Base-by-base conservation (phyloP, 2,113 vertebrate genomes). In the Perca flavescens region DNA sequence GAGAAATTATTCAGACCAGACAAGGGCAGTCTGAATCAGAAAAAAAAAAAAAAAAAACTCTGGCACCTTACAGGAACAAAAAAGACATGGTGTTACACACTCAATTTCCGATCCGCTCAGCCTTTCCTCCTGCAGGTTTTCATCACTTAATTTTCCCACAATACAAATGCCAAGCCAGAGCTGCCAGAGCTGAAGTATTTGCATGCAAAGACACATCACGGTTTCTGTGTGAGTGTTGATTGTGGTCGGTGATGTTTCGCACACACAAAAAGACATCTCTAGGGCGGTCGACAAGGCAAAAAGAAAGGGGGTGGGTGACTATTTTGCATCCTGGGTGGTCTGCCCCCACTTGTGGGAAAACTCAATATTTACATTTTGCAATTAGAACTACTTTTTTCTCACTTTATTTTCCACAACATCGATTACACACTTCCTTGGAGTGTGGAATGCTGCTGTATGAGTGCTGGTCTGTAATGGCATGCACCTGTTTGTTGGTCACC, bases 311-410 rank as follows among this genome's bases (percentile, higher is more conserved):
- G 92, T 89, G 87, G 92, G 94, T 93, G 93, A 93, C 91, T 95
- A 83, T 95, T 95, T 95, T 95, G 94, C 95, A 96, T 95, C 94
- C 94, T 96, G 95, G 95, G 95, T 96, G 95, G 95, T 96, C 95
- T 94, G 86, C 92, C 94, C 94, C 93, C 93, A 87, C 95, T 96
- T 95, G 95, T 96, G 95, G 95, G 95, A 96, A 96, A 95, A 95
- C 94, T 94, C 94, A 96, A 96, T 96, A 96, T 96, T 96, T 96
- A 96, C 95, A 95, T 96, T 95, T 96, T 95, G 95, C 93, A 95
- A 95, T 95, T 95, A 95, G 94, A 96, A 95, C 88, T 92, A 93
- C 91, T 94, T 96, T 94, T 95, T 94, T 93, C 91, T 94, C 92
- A 92, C 92, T 95, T 96, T 88, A 93, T 94, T 95, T 94, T 94